Conservation (phyloP, 2,797 vertebrate species). For the Nothura maculosa region DNA sequence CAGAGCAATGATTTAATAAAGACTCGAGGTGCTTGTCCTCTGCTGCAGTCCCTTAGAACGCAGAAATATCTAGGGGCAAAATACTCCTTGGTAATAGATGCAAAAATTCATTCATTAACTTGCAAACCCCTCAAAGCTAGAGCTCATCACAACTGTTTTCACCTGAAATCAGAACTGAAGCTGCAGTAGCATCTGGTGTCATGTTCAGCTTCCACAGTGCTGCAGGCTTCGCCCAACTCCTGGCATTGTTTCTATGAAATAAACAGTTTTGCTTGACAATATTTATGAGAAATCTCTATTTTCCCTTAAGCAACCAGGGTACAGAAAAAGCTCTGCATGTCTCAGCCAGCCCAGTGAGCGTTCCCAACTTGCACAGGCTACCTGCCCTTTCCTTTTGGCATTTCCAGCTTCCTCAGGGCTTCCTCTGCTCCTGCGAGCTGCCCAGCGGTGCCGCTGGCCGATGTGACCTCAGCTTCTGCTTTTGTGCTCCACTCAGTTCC, state of each 20-base stretch:
- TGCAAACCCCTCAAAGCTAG: not conserved
- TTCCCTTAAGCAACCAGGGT: not conserved
- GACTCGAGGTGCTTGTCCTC: not conserved
- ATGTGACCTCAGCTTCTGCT: slow-evolving; percentile 16
- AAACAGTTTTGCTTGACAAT: not conserved
- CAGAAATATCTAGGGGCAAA: not conserved
- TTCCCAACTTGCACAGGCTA: not conserved
- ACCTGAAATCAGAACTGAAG: not conserved
- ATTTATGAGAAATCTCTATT: not conserved
- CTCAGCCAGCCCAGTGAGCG: not conserved
- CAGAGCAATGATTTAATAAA: not conserved
- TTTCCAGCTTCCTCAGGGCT: not conserved
- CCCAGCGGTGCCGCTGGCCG: accelerated
- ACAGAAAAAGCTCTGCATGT: not conserved
- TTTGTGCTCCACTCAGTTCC: not conserved
- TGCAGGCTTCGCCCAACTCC: not conserved
- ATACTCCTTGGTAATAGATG: not conserved
- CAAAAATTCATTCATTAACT: not conserved
- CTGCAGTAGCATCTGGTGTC: not conserved
- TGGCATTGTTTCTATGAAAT: not conserved
- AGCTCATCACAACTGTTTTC: not conserved
- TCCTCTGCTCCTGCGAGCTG: not conserved
- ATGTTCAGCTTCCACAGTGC: not conserved
- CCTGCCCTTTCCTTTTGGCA: not conserved
- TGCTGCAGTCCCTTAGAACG: not conserved